phyloP scores from a whole-genome alignment of 2,113 vertebrate genomes.

The Tauraco erythrolophus region DNA sequence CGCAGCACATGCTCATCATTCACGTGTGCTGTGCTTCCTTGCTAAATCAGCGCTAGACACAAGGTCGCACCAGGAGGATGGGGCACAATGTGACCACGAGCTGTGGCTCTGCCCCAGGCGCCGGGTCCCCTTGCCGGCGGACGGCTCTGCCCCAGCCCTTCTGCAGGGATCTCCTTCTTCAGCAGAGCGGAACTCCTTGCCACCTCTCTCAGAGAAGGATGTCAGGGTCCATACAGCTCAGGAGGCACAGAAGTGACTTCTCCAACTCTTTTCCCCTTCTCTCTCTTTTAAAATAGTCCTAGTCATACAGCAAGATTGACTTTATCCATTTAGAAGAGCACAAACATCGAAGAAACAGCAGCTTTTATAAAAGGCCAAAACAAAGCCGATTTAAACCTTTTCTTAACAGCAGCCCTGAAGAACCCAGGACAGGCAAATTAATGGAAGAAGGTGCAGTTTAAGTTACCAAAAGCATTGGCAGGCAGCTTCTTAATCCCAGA shows the following conservation, averaged over 20 bases:
- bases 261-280: neutral
- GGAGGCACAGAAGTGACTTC: neutral
- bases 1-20: neutral
- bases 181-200: neutral
- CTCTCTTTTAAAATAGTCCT: neutral
- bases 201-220: neutral
- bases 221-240: rapidly evolving
- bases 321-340: neutral
- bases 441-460: neutral
- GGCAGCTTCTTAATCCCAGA: conserved; percentile 53
- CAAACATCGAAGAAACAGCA: neutral
- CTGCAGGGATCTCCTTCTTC: neutral
- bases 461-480: conserved; percentile 13
- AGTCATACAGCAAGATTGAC: neutral
- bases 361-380: neutral
- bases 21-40: neutral
- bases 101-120: neutral
- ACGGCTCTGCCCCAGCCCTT: neutral
- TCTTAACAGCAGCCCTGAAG: neutral
- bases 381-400: neutral
- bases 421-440: neutral
- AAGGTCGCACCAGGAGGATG: neutral
- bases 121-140: rapidly evolving
- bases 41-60: neutral
- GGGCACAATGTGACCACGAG: neutral